Evolutionary conservation across 2,888 invertebrate genomes (phyloP).

Genomic region (Microctonus hyperodae): DNA sequence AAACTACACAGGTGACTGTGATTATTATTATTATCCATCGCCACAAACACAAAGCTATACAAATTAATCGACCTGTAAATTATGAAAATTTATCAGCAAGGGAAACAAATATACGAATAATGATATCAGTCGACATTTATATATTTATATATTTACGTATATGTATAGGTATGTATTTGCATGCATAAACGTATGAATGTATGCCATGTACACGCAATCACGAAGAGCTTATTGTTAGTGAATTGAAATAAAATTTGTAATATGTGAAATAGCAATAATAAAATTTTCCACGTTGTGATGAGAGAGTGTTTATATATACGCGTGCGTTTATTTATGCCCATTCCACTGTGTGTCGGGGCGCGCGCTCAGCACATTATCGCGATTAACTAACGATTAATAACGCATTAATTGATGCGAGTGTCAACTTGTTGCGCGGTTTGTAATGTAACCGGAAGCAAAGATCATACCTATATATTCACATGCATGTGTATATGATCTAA

Average conservation of each 20-base stretch:
- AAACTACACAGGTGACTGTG: slow-evolving; percentile 15
- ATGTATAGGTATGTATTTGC: no score
- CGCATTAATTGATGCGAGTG: slow-evolving; percentile 60
- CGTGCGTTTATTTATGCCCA: slow-evolving; percentile 23
- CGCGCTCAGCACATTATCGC: slow-evolving; percentile 58
- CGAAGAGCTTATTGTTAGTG: no score
- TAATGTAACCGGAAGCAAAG: slow-evolving; percentile 11
- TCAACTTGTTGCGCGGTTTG: slow-evolving; percentile 59
- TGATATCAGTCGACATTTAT: slow-evolving; percentile 14
- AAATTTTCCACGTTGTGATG: no score
- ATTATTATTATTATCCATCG: slow-evolving; percentile 18
- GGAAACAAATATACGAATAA: background rate
- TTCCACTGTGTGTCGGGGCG: slow-evolving; percentile 24
- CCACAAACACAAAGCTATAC: slow-evolving; percentile 49
- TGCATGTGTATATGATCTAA: background rate
- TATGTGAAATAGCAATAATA: slow-evolving; percentile 56
- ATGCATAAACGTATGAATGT: slow-evolving; percentile 9
- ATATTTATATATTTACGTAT: slow-evolving; percentile 12
- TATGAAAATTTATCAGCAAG: slow-evolving; percentile 51
- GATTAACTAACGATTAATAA: slow-evolving; percentile 63
- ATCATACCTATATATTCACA: background rate
- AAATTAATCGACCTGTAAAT: slow-evolving; percentile 60
- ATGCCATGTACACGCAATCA: slow-evolving; percentile 47
- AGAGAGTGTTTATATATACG: slow-evolving; percentile 11
- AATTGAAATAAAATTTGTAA: slow-evolving; percentile 52